These are phyloP conservation scores for Misgurnus mizolepis DNA, from an alignment of 2,113 vertebrate genomes.

Conservation along the genomic window DNA sequence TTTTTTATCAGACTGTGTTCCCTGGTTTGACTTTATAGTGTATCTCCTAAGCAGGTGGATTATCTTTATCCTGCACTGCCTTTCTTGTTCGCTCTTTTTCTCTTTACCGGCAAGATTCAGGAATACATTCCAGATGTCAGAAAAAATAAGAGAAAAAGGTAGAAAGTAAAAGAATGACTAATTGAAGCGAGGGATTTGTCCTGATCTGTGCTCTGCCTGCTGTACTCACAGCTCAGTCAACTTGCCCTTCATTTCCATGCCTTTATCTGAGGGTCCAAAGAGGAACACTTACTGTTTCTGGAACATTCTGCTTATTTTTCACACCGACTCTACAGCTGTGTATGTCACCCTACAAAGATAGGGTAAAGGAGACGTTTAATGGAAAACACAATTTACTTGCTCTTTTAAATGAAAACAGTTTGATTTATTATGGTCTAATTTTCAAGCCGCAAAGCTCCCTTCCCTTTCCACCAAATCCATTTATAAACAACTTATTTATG, in stretches of 20 bases:
- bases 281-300: constrained; percentile 39
- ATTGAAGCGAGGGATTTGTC: constrained; percentile 58
- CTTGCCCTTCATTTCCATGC: constrained; percentile 54
- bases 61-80: constrained; percentile 45
- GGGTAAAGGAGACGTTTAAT: not conserved
- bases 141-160: constrained; percentile 42
- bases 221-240: constrained; percentile 51
- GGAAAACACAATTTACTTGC: not conserved
- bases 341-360: constrained; percentile 18
- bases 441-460: not conserved
- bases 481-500: not conserved
- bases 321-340: constrained; percentile 34
- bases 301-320: constrained; percentile 45
- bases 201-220: constrained; percentile 54
- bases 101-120: constrained; percentile 39
- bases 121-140: constrained; percentile 55
- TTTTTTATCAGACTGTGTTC: constrained; percentile 34
- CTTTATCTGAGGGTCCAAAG: constrained; percentile 46
- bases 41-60: constrained; percentile 54
- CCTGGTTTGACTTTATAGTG: constrained; percentile 53
- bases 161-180: constrained; percentile 52
- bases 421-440: not conserved
- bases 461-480: not conserved
- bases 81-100: constrained; percentile 15
- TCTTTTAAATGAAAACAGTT: not conserved